These are phyloP conservation scores for Drosophila demipolita DNA, from an alignment of 2,888 invertebrate genomes.

Conservation along the genomic window DNA sequence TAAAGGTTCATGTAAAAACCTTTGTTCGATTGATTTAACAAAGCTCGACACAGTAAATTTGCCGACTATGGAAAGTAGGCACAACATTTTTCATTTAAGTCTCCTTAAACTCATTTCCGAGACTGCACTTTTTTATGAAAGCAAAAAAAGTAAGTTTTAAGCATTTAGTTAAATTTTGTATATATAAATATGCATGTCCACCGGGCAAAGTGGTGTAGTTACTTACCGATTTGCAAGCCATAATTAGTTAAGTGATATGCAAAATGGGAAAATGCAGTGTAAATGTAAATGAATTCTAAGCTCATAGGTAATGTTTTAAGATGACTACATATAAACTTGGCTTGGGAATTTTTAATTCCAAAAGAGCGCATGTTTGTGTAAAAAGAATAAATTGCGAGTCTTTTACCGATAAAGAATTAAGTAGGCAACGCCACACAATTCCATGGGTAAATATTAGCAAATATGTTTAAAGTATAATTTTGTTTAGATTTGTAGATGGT, in stretches of 20 bases:
- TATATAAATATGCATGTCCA: background rate
- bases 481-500: background rate
- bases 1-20: background rate
- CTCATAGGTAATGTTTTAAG: background rate
- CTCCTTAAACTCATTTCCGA: background rate
- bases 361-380: background rate
- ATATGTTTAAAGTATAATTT: background rate
- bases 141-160: background rate
- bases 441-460: conserved; percentile 2
- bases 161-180: background rate
- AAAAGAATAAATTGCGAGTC: background rate
- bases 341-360: background rate
- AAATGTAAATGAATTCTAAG: background rate
- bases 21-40: background rate
- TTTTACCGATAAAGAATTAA: background rate
- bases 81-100: background rate
- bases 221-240: background rate
- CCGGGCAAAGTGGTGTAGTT: background rate
- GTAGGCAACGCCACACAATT: conserved; percentile 3
- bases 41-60: background rate
- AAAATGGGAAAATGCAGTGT: conserved; percentile 12
- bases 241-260: conserved; percentile 7
- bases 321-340: background rate
- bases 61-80: background rate
- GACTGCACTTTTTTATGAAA: background rate